Evolutionary conservation across 35 echinoderm and acorn worm genomes (phyloP).

Genomic region (Lytechinus pictus): DNA sequence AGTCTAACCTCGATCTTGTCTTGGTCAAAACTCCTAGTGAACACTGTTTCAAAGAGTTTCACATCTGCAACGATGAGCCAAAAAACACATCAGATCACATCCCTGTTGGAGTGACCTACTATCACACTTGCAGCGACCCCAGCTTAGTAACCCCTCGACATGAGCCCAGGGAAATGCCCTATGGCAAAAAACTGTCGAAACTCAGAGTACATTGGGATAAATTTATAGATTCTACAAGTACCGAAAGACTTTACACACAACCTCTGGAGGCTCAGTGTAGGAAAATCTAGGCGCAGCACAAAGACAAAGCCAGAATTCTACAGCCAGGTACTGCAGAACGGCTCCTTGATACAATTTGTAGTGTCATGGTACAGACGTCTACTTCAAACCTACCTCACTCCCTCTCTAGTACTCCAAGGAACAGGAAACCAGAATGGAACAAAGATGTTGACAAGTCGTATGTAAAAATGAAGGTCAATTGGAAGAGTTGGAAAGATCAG

Average conservation of each 20-base stretch:
- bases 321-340: not conserved
- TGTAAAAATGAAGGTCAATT: not conserved
- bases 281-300: not conserved
- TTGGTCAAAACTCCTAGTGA: not conserved
- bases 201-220: not conserved
- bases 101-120: not conserved
- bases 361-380: not conserved
- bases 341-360: not conserved
- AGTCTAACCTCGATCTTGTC: not conserved
- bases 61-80: not conserved
- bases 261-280: not conserved
- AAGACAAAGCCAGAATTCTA: not conserved
- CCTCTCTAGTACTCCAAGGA: not conserved
- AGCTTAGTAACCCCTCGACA: not conserved
- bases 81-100: not conserved
- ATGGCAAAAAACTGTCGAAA: not conserved
- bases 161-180: not conserved
- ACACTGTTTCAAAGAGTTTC: not conserved
- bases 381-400: conserved; percentile 4
- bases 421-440: no score
- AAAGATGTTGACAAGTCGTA: not conserved
- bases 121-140: not conserved
- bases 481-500: not conserved
- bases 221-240: not conserved
- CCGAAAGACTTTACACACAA: not conserved